These are phyloP conservation scores for Coreoperca whiteheadi DNA, from an alignment of 2,113 vertebrate genomes.

Conservation along the genomic window DNA sequence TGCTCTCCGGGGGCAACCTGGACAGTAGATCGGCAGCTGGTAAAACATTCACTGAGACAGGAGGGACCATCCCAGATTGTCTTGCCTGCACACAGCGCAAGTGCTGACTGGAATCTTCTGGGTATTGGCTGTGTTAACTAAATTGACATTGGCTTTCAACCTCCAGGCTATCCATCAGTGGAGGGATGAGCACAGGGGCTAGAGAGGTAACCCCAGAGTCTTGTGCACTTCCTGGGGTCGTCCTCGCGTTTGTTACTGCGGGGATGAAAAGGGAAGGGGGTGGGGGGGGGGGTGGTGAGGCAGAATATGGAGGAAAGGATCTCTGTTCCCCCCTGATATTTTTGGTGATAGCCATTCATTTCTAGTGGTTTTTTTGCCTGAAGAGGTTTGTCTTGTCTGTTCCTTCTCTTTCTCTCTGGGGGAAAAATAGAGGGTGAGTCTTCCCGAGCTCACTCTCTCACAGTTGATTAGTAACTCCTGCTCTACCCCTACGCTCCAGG, in stretches of 20 bases:
- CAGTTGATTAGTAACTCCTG: constrained; percentile 82
- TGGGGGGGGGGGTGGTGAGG: too few relatives aligned
- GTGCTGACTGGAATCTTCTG: constrained; percentile 73
- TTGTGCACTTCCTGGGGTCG: constrained; percentile 50
- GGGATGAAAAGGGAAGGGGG: constrained; percentile 29
- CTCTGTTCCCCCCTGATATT: constrained; percentile 52
- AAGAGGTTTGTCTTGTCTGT: constrained; percentile 78
- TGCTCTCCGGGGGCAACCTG: constrained; percentile 64
- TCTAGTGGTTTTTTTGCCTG: constrained; percentile 70
- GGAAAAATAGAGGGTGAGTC: constrained; percentile 71
- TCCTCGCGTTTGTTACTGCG: constrained; percentile 48
- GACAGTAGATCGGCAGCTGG: constrained; percentile 65
- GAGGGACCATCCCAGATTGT: constrained; percentile 57
- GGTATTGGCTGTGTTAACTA: constrained; percentile 78
- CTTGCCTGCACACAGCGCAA: constrained; percentile 46
- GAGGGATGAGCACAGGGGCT: constrained; percentile 48
- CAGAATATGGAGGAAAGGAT: constrained; percentile 43
- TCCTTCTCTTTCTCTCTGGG: constrained; percentile 66
- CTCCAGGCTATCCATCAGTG: constrained; percentile 76
- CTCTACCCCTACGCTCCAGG: constrained; percentile 75
- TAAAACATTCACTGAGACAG: constrained; percentile 66
- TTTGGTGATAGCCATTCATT: constrained; percentile 76
- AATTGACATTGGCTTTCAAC: constrained; percentile 79
- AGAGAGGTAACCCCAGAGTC: constrained; percentile 59
- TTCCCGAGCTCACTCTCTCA: constrained; percentile 69